Evolutionary conservation across 1,140 invertebrate genomes (phyloP).

Genomic region (Sesamia nonagrioides): DNA sequence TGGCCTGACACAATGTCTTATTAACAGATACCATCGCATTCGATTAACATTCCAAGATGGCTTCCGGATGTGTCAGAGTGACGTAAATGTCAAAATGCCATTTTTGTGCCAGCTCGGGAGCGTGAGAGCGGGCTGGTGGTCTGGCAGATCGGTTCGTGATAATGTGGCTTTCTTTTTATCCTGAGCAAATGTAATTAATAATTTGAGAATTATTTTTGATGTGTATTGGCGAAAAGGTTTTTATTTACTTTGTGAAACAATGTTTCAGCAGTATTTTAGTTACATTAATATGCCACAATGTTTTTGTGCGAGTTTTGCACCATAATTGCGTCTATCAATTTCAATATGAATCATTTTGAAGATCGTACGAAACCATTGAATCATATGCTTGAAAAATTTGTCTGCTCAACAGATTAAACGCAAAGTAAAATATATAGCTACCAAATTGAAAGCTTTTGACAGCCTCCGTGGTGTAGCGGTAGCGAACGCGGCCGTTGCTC

Average conservation of each 20-base stretch:
- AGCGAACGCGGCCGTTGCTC: too few species aligned
- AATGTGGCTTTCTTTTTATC: constrained; percentile 22
- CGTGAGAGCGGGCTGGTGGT: constrained; percentile 56
- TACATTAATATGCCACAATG: too few species aligned
- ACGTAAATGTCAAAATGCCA: constrained; percentile 79
- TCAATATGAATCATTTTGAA: too few species aligned
- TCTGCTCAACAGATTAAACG: too few species aligned
- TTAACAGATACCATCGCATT: constrained; percentile 77
- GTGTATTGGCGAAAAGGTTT: not conserved
- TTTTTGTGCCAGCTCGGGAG: constrained; percentile 60
- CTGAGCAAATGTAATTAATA: constrained; percentile 12
- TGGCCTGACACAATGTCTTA: constrained; percentile 74
- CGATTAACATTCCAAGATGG: constrained; percentile 77
- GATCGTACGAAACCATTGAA: too few species aligned
- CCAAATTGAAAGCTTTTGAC: too few species aligned
- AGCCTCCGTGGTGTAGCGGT: too few species aligned
- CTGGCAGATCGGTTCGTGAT: not conserved
- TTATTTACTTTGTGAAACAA: not conserved
- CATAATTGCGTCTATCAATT: too few species aligned
- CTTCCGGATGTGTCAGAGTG: constrained; percentile 58
- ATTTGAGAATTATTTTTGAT: constrained; percentile 5
- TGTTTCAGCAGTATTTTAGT: not conserved
- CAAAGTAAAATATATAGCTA: too few species aligned
- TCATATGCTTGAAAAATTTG: too few species aligned
- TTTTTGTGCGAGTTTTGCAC: too few species aligned